Conservation (phyloP, 2,888 invertebrate genomes). For the Drosophila planitibia region DNA sequence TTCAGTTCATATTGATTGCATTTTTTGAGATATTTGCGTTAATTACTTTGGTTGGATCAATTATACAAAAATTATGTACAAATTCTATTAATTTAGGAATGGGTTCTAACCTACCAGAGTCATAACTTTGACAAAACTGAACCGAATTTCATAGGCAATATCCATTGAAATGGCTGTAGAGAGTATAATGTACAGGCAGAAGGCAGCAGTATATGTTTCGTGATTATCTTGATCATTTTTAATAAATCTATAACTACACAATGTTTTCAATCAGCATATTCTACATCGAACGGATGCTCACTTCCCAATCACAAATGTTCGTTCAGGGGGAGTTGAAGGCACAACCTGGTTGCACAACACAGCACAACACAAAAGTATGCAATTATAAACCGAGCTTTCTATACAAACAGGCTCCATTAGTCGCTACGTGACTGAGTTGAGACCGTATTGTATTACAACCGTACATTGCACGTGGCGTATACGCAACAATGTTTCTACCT, state of each 20-base stretch:
- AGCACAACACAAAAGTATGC: neutral
- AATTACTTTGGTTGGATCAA: neutral
- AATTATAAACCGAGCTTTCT: conserved; percentile 26
- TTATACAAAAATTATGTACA: too few species aligned
- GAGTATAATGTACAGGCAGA: neutral
- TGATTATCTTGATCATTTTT: neutral
- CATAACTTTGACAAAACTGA: neutral
- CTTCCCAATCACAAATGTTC: neutral
- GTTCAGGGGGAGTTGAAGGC: neutral
- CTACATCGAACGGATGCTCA: neutral
- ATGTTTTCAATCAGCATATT: neutral
- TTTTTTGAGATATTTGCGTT: neutral
- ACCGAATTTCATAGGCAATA: neutral
- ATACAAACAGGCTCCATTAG: neutral
- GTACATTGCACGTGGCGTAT: conserved; percentile 39
- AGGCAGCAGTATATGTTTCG: neutral
- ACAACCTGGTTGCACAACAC: neutral
- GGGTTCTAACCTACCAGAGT: neutral
- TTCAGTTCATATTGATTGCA: neutral
- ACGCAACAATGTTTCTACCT: conserved; percentile 14
- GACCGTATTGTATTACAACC: neutral
- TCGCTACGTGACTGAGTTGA: neutral
- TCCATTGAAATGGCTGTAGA: neutral
- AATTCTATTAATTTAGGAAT: neutral
- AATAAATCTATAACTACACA: neutral